Conservation (phyloP, 2,797 vertebrate species). For the Muraenolepis orangiensis region DNA sequence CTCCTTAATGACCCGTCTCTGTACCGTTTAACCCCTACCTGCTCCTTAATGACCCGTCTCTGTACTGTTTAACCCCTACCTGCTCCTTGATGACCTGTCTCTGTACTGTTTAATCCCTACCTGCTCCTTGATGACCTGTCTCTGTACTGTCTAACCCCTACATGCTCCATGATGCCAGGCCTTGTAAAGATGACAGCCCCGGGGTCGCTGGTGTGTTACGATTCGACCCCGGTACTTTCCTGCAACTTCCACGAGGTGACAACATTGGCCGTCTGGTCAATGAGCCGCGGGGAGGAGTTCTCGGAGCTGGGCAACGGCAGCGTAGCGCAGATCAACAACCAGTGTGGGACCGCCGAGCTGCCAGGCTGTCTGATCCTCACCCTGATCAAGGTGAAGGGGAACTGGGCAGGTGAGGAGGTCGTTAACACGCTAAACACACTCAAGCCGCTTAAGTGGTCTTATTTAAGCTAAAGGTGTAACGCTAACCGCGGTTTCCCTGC, state of each 20-base stretch:
- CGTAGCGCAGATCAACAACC: neutral
- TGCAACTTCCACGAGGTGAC: constrained; percentile 48
- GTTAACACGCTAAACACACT: too few relatives aligned
- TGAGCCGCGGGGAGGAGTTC: neutral
- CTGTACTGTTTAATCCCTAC: neutral
- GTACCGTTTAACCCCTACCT: too few relatives aligned
- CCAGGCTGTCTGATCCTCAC: constrained; percentile 11
- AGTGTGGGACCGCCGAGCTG: fast-evolving
- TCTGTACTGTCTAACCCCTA: neutral
- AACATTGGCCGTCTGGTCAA: constrained; percentile 35
- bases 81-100: neutral
- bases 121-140: neutral
- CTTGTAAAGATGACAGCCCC: constrained; percentile 50
- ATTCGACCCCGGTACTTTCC: neutral
- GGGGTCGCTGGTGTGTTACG: constrained; percentile 14
- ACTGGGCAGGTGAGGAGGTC: constrained; percentile 50
- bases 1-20: neutral
- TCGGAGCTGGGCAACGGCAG: constrained; percentile 47
- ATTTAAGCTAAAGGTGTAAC: neutral
- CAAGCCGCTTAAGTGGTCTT: too few relatives aligned
- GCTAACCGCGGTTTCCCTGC: too few relatives aligned
- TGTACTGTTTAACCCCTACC: neutral
- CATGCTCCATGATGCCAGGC: constrained; percentile 42
- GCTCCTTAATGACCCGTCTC: too few relatives aligned
- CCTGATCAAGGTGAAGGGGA: constrained; percentile 17